A percentile compares a stretch with the other conserved stretches of the same genome.
Evolutionary conservation across 2,797 vertebrate genomes (phyloP).

Genomic region (Potorous gilbertii): DNA sequence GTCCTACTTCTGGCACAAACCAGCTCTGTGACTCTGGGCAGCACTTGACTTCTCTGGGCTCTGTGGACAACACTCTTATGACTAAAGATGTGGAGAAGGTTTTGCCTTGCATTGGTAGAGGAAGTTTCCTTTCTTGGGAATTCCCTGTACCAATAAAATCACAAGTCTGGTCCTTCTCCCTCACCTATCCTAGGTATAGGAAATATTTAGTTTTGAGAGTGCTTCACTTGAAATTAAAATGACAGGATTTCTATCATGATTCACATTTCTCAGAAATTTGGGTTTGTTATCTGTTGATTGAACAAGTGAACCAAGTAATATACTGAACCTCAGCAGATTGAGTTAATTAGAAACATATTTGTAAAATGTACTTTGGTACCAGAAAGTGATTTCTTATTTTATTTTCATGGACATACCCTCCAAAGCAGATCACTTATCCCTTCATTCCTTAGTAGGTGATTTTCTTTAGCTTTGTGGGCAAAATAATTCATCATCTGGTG

Average conservation of each 20-base stretch:
- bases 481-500: background rate
- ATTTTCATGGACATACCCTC: background rate
- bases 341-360: background rate
- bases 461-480: background rate
- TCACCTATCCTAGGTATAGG: background rate
- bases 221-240: constrained; percentile 38
- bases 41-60: too few relatives aligned
- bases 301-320: constrained; percentile 72
- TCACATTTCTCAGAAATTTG: constrained; percentile 54
- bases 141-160: background rate
- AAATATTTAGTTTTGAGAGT: constrained; percentile 57
- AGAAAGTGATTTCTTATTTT: background rate
- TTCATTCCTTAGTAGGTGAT: background rate
- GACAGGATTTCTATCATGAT: constrained; percentile 63
- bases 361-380: constrained; percentile 57
- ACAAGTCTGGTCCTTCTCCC: background rate
- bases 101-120: background rate
- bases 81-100: background rate
- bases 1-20: background rate
- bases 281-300: constrained; percentile 63
- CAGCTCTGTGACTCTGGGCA: background rate
- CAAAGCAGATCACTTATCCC: background rate
- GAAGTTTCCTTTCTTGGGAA: background rate
- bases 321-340: constrained; percentile 46
- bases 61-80: background rate